Conservation (phyloP, 2,797 vertebrate genomes). For the Mormyrus hasselquistii region DNA sequence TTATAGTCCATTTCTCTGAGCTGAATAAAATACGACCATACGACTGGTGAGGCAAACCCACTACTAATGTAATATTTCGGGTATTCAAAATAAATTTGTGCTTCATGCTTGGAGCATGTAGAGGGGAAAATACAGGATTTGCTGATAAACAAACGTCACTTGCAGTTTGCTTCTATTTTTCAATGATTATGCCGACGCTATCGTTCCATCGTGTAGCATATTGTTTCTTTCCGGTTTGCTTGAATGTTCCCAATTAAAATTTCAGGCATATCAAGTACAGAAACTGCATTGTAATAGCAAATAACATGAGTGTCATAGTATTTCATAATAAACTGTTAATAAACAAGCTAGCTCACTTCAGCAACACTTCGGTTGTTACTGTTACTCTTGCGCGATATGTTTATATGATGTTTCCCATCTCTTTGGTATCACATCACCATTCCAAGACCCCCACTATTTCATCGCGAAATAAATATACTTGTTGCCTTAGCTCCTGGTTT, state of each 20-base stretch:
- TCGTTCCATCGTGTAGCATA: background rate
- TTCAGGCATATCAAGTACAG: background rate
- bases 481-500: slow-evolving; percentile 37
- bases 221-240: background rate
- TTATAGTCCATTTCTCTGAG: background rate
- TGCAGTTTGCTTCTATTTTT: background rate
- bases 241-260: background rate
- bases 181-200: background rate
- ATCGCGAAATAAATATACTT: slow-evolving; percentile 25
- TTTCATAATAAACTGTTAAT: background rate
- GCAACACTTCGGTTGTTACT: background rate
- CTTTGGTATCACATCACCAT: slow-evolving; percentile 3
- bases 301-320: background rate
- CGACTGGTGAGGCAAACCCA: background rate
- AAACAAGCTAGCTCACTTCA: background rate
- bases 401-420: background rate
- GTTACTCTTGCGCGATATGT: background rate
- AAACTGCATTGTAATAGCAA: background rate
- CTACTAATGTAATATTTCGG: background rate
- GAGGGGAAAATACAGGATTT: background rate
- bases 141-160: background rate
- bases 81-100: background rate
- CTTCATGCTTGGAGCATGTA: background rate
- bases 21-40: slow-evolving; percentile 9
- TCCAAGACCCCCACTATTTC: slow-evolving; percentile 24